Conservation (phyloP, 2,888 invertebrate species). For the Patella ulyssiponensis region DNA sequence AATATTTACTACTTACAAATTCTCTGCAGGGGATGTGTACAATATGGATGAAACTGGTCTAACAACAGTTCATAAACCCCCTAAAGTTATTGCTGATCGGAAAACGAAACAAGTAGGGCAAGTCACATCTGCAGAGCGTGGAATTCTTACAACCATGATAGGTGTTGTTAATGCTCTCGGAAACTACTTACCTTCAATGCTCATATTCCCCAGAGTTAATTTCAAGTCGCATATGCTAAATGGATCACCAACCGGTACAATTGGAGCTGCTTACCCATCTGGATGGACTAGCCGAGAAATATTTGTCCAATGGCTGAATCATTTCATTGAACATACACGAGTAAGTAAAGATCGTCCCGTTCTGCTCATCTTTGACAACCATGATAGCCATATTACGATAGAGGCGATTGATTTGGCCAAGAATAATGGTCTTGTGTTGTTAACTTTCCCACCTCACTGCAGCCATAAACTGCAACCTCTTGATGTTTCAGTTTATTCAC, state of each 20-base stretch:
- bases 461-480: slow-evolving; percentile 31
- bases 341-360: slow-evolving; percentile 24
- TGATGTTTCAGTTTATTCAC: slow-evolving; percentile 28
- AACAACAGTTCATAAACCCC: slow-evolving; percentile 24
- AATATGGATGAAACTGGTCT: slow-evolving; percentile 1
- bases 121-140: slow-evolving; percentile 33
- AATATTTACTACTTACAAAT: background rate
- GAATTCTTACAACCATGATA: slow-evolving; percentile 26
- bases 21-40: background rate
- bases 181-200: slow-evolving; percentile 24
- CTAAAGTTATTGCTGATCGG: slow-evolving; percentile 19
- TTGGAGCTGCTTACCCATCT: slow-evolving; percentile 16
- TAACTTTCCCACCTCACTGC: slow-evolving; percentile 33
- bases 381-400: slow-evolving; percentile 10
- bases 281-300: slow-evolving; percentile 36
- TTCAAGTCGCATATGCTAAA: slow-evolving; percentile 15
- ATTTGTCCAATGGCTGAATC: slow-evolving; percentile 26
- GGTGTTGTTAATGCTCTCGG: slow-evolving; percentile 30
- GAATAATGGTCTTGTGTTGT: slow-evolving; percentile 19
- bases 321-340: slow-evolving; percentile 20
- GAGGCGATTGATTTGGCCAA: slow-evolving; percentile 1
- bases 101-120: slow-evolving; percentile 31
- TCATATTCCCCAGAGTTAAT: slow-evolving; percentile 30
- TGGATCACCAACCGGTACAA: slow-evolving; percentile 22
- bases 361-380: slow-evolving; percentile 27